phyloP scores from a whole-genome alignment of 2,113 vertebrate genomes.

The Cryptotis parvus region DNA sequence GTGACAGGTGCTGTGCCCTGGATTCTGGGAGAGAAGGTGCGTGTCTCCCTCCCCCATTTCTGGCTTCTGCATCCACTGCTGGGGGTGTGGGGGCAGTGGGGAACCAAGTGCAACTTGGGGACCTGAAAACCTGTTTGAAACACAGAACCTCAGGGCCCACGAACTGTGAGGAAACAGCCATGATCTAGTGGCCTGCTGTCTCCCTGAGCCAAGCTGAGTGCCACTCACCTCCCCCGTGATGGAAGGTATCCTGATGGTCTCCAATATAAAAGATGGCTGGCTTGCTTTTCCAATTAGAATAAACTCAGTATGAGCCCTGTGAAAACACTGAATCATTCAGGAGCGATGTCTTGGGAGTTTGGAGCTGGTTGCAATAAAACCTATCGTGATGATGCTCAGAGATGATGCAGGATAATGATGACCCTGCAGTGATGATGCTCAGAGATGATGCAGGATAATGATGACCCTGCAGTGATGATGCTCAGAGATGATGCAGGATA shows the following conservation, averaged over 20 bases:
- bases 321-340: not conserved
- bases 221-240: no score
- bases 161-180: not conserved
- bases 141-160: not conserved
- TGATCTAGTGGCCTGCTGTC: not conserved
- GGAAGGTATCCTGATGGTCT: no score
- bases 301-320: not conserved
- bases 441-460: no score
- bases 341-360: not conserved
- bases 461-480: no score
- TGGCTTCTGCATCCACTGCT: not conserved
- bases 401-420: no score
- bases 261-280: no score
- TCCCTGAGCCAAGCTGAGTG: no score
- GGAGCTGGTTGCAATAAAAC: conserved; percentile 12
- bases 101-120: not conserved
- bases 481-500: no score
- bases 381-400: no score
- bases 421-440: no score
- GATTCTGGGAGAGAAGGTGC: not conserved
- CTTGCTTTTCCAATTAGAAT: not conserved
- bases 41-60: not conserved
- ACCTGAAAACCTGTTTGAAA: not conserved
- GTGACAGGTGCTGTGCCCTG: not conserved
- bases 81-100: no score